Conservation (phyloP, 1,140 invertebrate species). For the Aplysia californica region DNA sequence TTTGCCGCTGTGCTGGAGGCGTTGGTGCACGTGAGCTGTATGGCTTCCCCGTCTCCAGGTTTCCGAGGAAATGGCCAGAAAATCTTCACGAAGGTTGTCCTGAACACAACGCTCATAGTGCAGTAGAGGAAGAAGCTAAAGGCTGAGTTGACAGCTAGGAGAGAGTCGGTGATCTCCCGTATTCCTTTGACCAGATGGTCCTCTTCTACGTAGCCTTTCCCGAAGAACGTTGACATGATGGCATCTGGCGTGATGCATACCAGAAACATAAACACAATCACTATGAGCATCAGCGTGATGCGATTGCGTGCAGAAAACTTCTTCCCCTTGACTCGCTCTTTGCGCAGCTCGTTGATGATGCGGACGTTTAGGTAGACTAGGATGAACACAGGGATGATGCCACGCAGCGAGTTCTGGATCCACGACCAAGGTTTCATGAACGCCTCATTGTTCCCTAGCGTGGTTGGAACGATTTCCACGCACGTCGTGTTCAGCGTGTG, state of each 20-base stretch:
- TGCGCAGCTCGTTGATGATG: slow-evolving; percentile 76
- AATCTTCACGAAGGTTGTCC: slow-evolving; percentile 35
- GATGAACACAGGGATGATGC: slow-evolving; percentile 72
- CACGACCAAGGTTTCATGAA: slow-evolving; percentile 76
- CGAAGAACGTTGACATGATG: slow-evolving; percentile 70
- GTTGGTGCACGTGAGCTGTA: not conserved
- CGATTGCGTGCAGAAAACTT: slow-evolving; percentile 63
- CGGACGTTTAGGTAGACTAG: slow-evolving; percentile 73
- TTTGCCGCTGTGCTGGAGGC: not conserved
- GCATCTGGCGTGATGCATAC: slow-evolving; percentile 82
- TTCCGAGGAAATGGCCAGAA: slow-evolving; percentile 22
- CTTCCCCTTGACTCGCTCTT: slow-evolving; percentile 57
- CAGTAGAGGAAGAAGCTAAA: slow-evolving; percentile 84
- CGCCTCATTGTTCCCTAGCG: slow-evolving; percentile 68
- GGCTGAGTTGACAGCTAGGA: slow-evolving; percentile 79
- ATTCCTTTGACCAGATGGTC: slow-evolving; percentile 70
- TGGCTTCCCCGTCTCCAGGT: not conserved
- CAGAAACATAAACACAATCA: slow-evolving; percentile 80
- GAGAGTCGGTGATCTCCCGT: slow-evolving; percentile 81
- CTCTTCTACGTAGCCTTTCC: slow-evolving; percentile 64
- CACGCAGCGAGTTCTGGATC: slow-evolving; percentile 76
- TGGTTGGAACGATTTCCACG: slow-evolving; percentile 46
- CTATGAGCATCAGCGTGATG: slow-evolving; percentile 82
- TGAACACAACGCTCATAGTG: slow-evolving; percentile 79
- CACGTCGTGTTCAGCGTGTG: slow-evolving; percentile 37